These are phyloP conservation scores for Aporophyla nigra DNA, from an alignment of 2,888 invertebrate species.

Conservation along the genomic window DNA sequence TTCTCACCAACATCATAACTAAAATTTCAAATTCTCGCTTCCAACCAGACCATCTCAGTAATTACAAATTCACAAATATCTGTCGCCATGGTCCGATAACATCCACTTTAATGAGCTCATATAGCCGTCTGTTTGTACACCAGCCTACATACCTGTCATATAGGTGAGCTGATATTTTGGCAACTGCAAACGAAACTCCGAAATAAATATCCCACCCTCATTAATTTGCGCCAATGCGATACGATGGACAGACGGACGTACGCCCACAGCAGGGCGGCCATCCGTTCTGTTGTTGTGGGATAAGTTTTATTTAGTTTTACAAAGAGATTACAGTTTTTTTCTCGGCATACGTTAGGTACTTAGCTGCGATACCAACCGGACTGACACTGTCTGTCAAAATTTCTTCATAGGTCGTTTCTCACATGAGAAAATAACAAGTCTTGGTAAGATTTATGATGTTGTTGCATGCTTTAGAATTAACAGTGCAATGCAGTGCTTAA, in stretches of 20 bases:
- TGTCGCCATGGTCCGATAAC: conserved; percentile 50
- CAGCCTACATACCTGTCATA: conserved; percentile 67
- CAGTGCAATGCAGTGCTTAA: no score
- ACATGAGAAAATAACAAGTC: background rate
- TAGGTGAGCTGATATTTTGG: conserved; percentile 80
- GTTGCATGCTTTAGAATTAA: background rate
- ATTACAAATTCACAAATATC: conserved; percentile 42
- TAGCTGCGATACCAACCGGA: background rate
- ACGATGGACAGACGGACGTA: conserved; percentile 82
- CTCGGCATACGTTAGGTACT: background rate
- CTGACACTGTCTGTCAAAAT: no score
- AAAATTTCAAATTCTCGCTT: conserved; percentile 11
- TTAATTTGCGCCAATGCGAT: conserved; percentile 90
- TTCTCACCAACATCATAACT: background rate
- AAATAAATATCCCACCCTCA: conserved; percentile 89
- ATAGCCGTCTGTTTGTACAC: conserved; percentile 72
- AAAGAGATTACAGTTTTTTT: background rate
- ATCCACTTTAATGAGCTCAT: conserved; percentile 80
- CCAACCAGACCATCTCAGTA: conserved; percentile 17
- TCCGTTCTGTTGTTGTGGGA: conserved; percentile 48
- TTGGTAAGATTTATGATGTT: background rate
- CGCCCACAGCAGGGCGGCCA: conserved; percentile 75
- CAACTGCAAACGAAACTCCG: conserved; percentile 82
- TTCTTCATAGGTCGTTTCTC: background rate
- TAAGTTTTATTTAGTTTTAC: conserved; percentile 1